Evolutionary conservation across 1,140 invertebrate genomes (phyloP).

Genomic region (Drusus annulatus): DNA sequence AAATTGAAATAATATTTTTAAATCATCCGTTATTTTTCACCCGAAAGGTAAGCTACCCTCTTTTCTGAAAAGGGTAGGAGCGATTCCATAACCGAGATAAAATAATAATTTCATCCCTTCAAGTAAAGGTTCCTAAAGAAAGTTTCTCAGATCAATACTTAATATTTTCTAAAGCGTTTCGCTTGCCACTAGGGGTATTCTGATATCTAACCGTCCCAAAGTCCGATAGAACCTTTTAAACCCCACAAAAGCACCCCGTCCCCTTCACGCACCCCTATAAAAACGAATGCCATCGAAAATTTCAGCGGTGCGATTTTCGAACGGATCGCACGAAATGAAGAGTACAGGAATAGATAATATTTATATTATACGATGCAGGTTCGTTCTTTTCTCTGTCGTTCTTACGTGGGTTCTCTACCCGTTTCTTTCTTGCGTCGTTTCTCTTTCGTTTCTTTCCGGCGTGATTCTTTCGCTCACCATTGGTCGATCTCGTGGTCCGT

Average conservation of each 20-base stretch:
- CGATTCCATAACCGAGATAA: too few species aligned
- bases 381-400: slow-evolving; percentile 5
- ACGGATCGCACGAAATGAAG: not conserved
- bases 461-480: slow-evolving; percentile 58
- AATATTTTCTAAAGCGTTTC: slow-evolving; percentile 56
- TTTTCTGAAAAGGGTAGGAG: too few species aligned
- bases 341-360: not conserved
- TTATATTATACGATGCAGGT: not conserved
- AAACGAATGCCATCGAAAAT: too few species aligned
- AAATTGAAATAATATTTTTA: too few species aligned
- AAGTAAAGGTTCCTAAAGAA: slow-evolving; percentile 44
- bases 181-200: not conserved
- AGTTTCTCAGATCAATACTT: slow-evolving; percentile 57
- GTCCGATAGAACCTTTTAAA: not conserved
- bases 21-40: too few species aligned
- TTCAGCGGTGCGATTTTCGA: not conserved
- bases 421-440: slow-evolving; percentile 37
- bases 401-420: slow-evolving; percentile 7
- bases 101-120: too few species aligned
- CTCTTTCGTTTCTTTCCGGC: slow-evolving; percentile 48
- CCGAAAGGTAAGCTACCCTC: too few species aligned
- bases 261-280: not conserved
- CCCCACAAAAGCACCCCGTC: not conserved
- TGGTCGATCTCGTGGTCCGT: slow-evolving; percentile 51
- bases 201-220: not conserved